Percentiles rank a stretch among this genome's conserved stretches.
phyloP scores from a whole-genome alignment of 1,140 invertebrate genomes.

The Drosophila lowei region DNA sequence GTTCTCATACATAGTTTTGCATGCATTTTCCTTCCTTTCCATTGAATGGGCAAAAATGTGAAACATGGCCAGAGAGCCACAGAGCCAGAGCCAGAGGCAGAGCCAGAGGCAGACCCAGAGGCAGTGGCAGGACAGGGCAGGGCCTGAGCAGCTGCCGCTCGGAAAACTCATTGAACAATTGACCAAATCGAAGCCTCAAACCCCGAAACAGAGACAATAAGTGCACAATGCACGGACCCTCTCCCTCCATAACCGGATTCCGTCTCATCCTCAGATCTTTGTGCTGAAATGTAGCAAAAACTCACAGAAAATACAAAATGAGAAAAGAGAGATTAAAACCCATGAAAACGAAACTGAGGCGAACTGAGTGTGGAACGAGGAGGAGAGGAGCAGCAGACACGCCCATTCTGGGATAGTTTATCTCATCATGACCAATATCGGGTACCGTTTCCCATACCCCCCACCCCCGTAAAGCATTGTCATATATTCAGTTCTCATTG shows the following conservation, averaged over 20 bases:
- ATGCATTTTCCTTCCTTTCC: constrained; percentile 54
- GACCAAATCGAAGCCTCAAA: constrained; percentile 65
- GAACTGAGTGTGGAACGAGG: neutral
- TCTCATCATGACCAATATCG: constrained; percentile 5
- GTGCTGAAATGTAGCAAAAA: constrained; percentile 39
- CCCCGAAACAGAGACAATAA: constrained; percentile 49
- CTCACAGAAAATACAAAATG: constrained; percentile 23
- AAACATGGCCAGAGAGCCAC: constrained; percentile 26
- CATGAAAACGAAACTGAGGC: constrained; percentile 53
- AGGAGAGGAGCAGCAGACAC: constrained; percentile 1
- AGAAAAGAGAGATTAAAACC: constrained; percentile 56
- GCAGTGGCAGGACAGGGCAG: too few species aligned
- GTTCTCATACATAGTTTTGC: constrained; percentile 64
- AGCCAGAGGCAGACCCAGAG: too few species aligned
- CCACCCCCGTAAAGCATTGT: constrained; percentile 3
- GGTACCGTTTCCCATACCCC: neutral
- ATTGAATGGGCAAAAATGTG: constrained; percentile 36
- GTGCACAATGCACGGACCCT: constrained; percentile 34
- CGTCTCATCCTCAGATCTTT: neutral
- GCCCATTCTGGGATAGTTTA: constrained; percentile 11
- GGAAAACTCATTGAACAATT: constrained; percentile 75
- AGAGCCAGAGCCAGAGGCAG: too few species aligned
- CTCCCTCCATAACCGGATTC: neutral
- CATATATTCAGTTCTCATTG: constrained; percentile 39
- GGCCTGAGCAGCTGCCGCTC: constrained; percentile 59